A percentile compares a stretch with the other conserved stretches of the same genome.
phyloP scores from a whole-genome alignment of 2,797 vertebrate species.

The Argyrosomus regius region DNA sequence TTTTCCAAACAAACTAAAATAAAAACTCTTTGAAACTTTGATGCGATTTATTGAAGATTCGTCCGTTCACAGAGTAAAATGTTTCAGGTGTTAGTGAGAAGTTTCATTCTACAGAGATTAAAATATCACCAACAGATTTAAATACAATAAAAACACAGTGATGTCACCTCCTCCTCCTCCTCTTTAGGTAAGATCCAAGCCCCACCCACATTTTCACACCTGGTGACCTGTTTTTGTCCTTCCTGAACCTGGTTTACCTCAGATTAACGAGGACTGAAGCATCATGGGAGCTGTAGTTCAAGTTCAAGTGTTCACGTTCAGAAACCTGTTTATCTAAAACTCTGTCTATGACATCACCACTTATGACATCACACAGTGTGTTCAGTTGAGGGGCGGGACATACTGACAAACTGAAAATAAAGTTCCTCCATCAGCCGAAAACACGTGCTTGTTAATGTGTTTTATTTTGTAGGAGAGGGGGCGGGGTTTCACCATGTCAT shows the following conservation, averaged over 20 bases:
- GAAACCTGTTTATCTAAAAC: background rate
- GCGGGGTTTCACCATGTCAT: slow-evolving; percentile 32
- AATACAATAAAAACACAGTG: slow-evolving; percentile 46
- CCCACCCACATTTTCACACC: background rate
- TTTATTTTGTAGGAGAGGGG: slow-evolving; percentile 38
- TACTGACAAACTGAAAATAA: background rate
- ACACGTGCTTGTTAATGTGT: background rate
- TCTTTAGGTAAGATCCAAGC: background rate
- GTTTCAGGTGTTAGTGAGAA: slow-evolving; percentile 68
- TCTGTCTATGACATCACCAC: too few species aligned
- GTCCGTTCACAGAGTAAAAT: slow-evolving; percentile 53
- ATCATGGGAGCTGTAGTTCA: slow-evolving; percentile 41
- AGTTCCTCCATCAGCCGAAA: background rate
- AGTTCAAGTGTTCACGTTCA: background rate
- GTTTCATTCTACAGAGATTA: slow-evolving; percentile 64
- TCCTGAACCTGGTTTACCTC: too few species aligned
- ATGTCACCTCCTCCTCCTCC: background rate
- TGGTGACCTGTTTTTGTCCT: background rate
- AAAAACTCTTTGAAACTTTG: slow-evolving; percentile 36
- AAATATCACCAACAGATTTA: slow-evolving; percentile 63
- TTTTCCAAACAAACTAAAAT: background rate
- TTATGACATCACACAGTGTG: background rate
- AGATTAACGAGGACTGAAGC: slow-evolving; percentile 5
- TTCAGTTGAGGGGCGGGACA: background rate
- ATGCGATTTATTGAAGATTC: slow-evolving; percentile 70